Evolutionary conservation across 1,140 invertebrate genomes (phyloP), one percentile per base, ranked within the genome.

Genomic region (Trachymyrmex septentrionalis): DNA sequence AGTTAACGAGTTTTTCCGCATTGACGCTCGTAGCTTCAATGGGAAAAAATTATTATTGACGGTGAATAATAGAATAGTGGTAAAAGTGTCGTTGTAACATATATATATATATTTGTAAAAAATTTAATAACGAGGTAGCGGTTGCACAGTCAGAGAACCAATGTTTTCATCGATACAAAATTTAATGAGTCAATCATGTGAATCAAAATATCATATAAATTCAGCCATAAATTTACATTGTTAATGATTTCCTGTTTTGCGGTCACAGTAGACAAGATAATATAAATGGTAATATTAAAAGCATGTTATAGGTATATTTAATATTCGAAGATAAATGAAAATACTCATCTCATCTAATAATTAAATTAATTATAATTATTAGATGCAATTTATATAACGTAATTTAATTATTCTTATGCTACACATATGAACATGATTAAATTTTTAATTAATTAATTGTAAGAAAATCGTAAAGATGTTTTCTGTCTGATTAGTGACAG

Each of bases 341-440:
- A 44, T 44, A 44, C 44, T 21, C 5, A 2, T 55, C 4, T 9
- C 34, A 27, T 10, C 4, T 34, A 16, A 53, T 24, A 80, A 80
- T 80, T 69, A 69, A 80, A 80, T 76, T 27, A 44, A 80, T 50
- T 53, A 64, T 3, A 63, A 63, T 78, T 67, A 44, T 61, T 75
- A 59, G n/a, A n/a, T 14, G 3, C 7, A 24, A 76, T 24, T 7
- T 38, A 19, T 38, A 12, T 16, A 1, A 53, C n/a, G 16, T 75
- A 24, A 75, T 16, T 59, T 44, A 75, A 73, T 16, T 57, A 73
- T 73, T 57, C 0, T 44, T 38, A 59, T 59, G 2, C 14, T 59
- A 16, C 21, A 16, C 21, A 6, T 7, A 30, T 55, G 4, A 2
- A 59, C 16, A 7, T 63, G 5, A 63, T 63, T 27, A 77, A 27